A percentile compares a stretch with the other conserved stretches of the same genome.
phyloP scores from a whole-genome alignment of 2,113 vertebrate species.

The Hylia prasina region DNA sequence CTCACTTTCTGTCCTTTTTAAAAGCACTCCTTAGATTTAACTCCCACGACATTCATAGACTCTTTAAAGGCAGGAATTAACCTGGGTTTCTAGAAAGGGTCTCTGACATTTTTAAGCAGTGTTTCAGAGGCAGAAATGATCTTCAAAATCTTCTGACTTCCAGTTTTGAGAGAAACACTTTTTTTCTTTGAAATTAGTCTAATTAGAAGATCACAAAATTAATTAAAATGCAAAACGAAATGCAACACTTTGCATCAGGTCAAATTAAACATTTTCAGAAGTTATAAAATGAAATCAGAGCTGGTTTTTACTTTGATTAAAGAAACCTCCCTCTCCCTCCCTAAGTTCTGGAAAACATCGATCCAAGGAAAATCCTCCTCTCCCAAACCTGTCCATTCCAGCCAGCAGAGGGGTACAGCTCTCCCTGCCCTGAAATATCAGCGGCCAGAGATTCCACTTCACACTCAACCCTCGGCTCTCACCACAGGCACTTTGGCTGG shows the following conservation, averaged over 20 bases:
- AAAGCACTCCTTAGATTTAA: neutral
- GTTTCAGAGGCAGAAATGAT: neutral
- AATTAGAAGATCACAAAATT: conserved; percentile 59
- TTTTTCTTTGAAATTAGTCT: conserved; percentile 28
- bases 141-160: conserved; percentile 21
- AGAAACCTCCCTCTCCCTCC: neutral
- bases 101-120: neutral
- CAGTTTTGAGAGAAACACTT: conserved; percentile 3
- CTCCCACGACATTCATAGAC: neutral
- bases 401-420: neutral
- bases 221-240: conserved; percentile 35
- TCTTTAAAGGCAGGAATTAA: neutral
- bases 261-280: neutral
- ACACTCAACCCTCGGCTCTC: neutral
- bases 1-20: neutral
- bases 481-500: neutral
- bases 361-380: neutral
- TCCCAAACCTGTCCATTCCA: neutral
- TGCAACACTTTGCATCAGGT: neutral
- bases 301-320: conserved; percentile 1
- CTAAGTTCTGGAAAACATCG: neutral
- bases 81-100: conserved; percentile 1
- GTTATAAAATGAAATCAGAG: conserved; percentile 32
- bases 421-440: neutral
- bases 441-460: neutral